Conservation (phyloP, 2,113 vertebrate species). For the Typhlomys cinereus region DNA sequence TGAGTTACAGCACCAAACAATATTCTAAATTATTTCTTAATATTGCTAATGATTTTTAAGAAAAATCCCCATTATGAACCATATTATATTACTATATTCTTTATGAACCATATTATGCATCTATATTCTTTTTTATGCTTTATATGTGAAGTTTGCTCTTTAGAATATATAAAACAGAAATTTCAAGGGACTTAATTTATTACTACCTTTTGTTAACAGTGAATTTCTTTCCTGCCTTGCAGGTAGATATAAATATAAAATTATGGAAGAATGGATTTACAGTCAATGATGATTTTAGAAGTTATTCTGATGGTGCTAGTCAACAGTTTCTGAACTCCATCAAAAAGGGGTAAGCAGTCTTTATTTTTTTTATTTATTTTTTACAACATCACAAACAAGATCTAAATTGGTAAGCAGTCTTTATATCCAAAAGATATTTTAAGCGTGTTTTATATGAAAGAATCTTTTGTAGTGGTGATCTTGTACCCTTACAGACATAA, state of each 20-base stretch:
- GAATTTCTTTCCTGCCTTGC: neutral
- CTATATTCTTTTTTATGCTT: slow-evolving; percentile 45
- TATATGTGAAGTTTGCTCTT: neutral
- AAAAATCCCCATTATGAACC: too few relatives aligned
- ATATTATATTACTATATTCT: too few relatives aligned
- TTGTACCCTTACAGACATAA: neutral
- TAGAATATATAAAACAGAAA: slow-evolving; percentile 31
- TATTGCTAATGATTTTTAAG: neutral
- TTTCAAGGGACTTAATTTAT: slow-evolving; percentile 37
- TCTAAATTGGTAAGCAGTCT: slow-evolving; percentile 87
- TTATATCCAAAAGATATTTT: neutral
- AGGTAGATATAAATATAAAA: slow-evolving; percentile 95
- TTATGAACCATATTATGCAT: too few relatives aligned
- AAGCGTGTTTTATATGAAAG: neutral
- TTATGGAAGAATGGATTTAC: slow-evolving; percentile 98
- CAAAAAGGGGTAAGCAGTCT: slow-evolving; percentile 90
- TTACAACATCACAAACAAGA: too few relatives aligned
- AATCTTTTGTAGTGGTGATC: neutral
- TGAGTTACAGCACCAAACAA: neutral
- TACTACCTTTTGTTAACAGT: neutral
- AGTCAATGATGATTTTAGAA: slow-evolving; percentile 92
- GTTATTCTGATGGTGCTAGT: slow-evolving; percentile 90
- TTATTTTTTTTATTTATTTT: neutral
- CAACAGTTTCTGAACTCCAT: slow-evolving; percentile 95
- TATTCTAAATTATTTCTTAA: neutral